Conservation (phyloP, 2,888 invertebrate genomes). For the Tetranychus truncatus region DNA sequence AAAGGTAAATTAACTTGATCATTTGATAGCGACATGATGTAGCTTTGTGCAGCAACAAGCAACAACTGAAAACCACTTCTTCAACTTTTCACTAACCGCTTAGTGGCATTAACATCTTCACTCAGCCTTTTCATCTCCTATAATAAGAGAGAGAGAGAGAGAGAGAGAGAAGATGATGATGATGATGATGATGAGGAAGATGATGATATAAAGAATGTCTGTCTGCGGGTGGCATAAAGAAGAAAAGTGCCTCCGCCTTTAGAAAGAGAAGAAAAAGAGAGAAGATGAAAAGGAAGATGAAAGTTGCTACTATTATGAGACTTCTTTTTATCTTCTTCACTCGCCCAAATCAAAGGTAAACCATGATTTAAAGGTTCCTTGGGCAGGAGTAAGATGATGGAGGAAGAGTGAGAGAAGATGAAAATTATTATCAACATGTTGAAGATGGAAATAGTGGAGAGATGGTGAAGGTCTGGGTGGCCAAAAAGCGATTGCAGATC, state of each 20-base stretch:
- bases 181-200: too few relatives aligned
- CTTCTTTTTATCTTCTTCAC: background rate
- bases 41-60: background rate
- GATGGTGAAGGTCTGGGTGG: background rate
- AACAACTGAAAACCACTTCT: too few relatives aligned
- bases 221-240: too few relatives aligned
- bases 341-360: background rate
- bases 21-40: background rate
- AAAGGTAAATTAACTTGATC: conserved; percentile 19
- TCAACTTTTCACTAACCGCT: too few relatives aligned
- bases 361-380: background rate
- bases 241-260: too few relatives aligned
- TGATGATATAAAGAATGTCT: too few relatives aligned
- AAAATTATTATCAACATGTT: background rate
- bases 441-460: background rate
- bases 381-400: background rate
- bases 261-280: background rate
- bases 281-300: background rate
- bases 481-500: background rate
- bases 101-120: too few relatives aligned
- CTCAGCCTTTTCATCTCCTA: too few relatives aligned
- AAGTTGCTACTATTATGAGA: background rate
- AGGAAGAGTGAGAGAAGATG: background rate
- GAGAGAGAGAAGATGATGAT: too few relatives aligned
- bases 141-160: too few relatives aligned